A percentile compares a stretch with the other conserved stretches of the same genome.
Evolutionary conservation across 2,797 vertebrate species (phyloP).

Genomic region (Zenarchopterus dispar): DNA sequence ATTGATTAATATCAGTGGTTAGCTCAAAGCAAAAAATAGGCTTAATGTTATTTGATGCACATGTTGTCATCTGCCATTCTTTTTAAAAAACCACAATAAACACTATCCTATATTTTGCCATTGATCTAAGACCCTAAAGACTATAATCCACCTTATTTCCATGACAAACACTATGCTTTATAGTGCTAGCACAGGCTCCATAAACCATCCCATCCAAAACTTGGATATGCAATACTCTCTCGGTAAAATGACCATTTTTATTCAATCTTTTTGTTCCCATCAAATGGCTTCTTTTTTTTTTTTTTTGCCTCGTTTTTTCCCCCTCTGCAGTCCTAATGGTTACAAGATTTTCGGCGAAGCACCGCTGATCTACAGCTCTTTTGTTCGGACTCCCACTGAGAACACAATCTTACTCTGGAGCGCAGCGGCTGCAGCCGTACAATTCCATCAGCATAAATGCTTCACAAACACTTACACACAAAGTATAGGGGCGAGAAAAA

Average conservation of each 20-base stretch:
- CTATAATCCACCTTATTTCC: slow-evolving; percentile 80
- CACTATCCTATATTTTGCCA: slow-evolving; percentile 71
- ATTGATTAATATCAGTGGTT: slow-evolving; percentile 62
- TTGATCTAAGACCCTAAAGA: slow-evolving; percentile 76
- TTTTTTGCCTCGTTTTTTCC: neutral
- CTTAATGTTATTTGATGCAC: slow-evolving; percentile 58
- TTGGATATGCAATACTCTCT: slow-evolving; percentile 74
- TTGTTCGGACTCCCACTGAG: slow-evolving; percentile 79
- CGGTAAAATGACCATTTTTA: slow-evolving; percentile 83
- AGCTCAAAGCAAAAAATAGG: slow-evolving; percentile 40
- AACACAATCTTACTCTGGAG: slow-evolving; percentile 81
- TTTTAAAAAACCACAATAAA: slow-evolving; percentile 67
- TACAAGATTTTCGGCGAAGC: slow-evolving; percentile 79
- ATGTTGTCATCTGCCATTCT: slow-evolving; percentile 50
- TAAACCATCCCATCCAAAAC: slow-evolving; percentile 72
- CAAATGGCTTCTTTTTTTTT: slow-evolving; percentile 79
- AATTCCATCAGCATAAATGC: slow-evolving; percentile 83
- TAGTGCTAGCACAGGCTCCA: slow-evolving; percentile 62
- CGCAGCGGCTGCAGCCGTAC: slow-evolving; percentile 70
- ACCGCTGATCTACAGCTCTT: slow-evolving; percentile 77
- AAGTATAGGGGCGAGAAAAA: slow-evolving; percentile 79
- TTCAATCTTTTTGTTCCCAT: slow-evolving; percentile 83
- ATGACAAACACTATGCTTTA: slow-evolving; percentile 79
- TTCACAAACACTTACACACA: slow-evolving; percentile 80
- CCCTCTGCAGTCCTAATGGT: slow-evolving; percentile 77